Conservation (phyloP, 2,888 invertebrate species). For the Trichogramma evanescens region DNA sequence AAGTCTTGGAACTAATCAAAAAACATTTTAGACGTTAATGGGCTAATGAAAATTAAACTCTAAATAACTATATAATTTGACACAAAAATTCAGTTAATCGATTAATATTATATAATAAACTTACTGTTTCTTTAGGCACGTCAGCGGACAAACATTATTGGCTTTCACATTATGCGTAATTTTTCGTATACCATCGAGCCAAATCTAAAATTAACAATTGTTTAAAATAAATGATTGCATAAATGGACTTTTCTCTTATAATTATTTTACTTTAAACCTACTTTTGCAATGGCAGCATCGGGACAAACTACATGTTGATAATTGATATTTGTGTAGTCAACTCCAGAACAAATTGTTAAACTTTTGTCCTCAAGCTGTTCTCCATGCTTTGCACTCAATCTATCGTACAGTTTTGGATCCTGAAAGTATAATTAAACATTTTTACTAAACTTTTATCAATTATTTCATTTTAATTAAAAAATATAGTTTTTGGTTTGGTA, state of each 20-base stretch:
- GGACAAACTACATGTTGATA: conserved; percentile 96
- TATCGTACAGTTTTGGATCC: conserved; percentile 75
- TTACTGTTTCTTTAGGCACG: conserved; percentile 99
- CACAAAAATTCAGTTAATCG: conserved; percentile 18
- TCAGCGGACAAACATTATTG: conserved; percentile 98
- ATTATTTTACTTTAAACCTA: conserved; percentile 43
- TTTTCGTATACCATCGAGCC: conserved; percentile 89
- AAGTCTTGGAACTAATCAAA: too few species aligned
- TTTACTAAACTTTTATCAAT: neutral
- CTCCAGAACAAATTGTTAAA: conserved; percentile 93
- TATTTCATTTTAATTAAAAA: neutral
- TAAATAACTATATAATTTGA: neutral
- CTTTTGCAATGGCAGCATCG: conserved; percentile 88
- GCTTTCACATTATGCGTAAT: conserved; percentile 99
- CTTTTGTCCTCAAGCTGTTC: conserved; percentile 82
- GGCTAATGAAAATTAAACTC: too few species aligned
- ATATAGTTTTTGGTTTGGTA: neutral
- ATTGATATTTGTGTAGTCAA: conserved; percentile 97
- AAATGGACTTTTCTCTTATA: too few species aligned
- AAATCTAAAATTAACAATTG: conserved; percentile 60
- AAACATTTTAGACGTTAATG: too few species aligned
- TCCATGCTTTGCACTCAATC: conserved; percentile 74
- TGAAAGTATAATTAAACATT: conserved; percentile 40
- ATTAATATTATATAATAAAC: conserved; percentile 48
- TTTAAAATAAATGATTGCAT: neutral